Evolutionary conservation across 1,140 invertebrate species (phyloP).

Genomic region (Cephus cinctus): DNA sequence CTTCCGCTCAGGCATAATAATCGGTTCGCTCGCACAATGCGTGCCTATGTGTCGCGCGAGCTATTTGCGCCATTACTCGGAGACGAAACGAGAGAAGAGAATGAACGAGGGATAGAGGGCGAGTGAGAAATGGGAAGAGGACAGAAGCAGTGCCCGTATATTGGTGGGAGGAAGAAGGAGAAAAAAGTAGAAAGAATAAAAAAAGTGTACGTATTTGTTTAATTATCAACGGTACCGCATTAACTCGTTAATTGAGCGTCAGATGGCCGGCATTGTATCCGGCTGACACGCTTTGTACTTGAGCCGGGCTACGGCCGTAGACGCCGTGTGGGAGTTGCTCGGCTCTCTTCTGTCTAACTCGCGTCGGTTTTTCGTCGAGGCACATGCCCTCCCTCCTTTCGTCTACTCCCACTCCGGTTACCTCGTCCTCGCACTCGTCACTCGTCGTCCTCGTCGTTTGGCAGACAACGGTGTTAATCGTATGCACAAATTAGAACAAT

Average conservation of each 20-base stretch:
- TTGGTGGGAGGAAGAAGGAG: slow-evolving; percentile 18
- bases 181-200: slow-evolving; percentile 27
- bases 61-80: slow-evolving; percentile 29
- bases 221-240: slow-evolving; percentile 55
- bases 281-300: slow-evolving; percentile 52
- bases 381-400: slow-evolving; percentile 18
- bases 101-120: slow-evolving; percentile 4
- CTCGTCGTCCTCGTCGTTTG: slow-evolving; percentile 21
- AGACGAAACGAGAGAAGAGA: neutral
- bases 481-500: slow-evolving; percentile 58
- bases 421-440: slow-evolving; percentile 19
- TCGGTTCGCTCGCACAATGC: slow-evolving; percentile 45
- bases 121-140: slow-evolving; percentile 12
- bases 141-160: slow-evolving; percentile 12
- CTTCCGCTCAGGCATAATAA: slow-evolving; percentile 52
- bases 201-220: slow-evolving; percentile 45
- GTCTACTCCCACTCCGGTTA: slow-evolving; percentile 20
- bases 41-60: slow-evolving; percentile 22
- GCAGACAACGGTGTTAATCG: slow-evolving; percentile 49
- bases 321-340: slow-evolving; percentile 29
- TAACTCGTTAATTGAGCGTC: slow-evolving; percentile 59
- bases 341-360: slow-evolving; percentile 14
- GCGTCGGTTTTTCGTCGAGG: slow-evolving; percentile 18
- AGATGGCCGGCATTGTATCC: slow-evolving; percentile 50
- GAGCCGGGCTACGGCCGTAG: slow-evolving; percentile 10